A percentile compares a stretch with the other conserved stretches of the same genome.
Conservation (phyloP, 1,140 invertebrate species). For the Pinna nobilis region DNA sequence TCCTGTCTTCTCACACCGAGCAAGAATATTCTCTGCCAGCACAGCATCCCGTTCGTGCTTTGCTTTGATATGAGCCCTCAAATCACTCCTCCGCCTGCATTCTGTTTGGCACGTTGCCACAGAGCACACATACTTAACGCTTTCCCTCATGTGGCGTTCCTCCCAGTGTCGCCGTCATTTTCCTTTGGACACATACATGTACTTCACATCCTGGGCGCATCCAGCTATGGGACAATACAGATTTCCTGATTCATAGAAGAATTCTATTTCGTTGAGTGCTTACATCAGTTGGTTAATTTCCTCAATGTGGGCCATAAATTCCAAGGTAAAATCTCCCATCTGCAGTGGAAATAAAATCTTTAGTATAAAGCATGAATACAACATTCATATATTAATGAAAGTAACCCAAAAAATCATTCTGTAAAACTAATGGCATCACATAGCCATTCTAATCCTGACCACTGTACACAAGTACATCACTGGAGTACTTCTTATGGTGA, state of each 20-base stretch:
- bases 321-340: not conserved
- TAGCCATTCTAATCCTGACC: not conserved
- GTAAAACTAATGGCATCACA: not conserved
- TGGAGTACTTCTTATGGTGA: not conserved
- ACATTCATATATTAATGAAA: not conserved
- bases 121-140: not conserved
- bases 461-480: not conserved
- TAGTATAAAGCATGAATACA: not conserved
- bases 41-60: not conserved
- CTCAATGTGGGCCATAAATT: not conserved
- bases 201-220: not conserved
- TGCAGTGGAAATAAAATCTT: not conserved
- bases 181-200: not conserved
- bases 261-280: not conserved
- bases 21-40: not conserved
- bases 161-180: not conserved
- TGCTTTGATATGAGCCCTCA: not conserved
- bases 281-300: not conserved
- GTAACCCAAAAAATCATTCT: no score
- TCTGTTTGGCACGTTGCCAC: not conserved
- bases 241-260: not conserved
- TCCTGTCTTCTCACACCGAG: not conserved
- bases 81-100: not conserved
- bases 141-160: not conserved
- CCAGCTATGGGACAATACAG: not conserved